Conservation (phyloP, 2,888 invertebrate genomes). For the Molorchus minor region DNA sequence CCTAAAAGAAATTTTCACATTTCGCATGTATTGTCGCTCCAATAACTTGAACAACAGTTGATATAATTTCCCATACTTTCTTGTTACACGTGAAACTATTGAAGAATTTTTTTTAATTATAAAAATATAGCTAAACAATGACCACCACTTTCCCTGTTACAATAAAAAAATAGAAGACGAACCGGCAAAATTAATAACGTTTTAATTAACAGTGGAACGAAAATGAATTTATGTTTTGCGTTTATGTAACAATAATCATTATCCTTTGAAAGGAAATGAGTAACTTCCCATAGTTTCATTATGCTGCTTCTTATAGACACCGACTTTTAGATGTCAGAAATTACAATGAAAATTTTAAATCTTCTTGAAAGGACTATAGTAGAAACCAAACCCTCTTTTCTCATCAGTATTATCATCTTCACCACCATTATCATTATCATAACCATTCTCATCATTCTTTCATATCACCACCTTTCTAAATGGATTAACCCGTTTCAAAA, state of each 20-base stretch:
- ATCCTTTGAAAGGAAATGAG: constrained; percentile 1
- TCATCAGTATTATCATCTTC: too few relatives aligned
- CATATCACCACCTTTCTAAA: too few relatives aligned
- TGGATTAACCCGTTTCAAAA: too few relatives aligned
- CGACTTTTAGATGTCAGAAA: too few relatives aligned
- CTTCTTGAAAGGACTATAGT: too few relatives aligned
- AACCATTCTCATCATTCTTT: too few relatives aligned
- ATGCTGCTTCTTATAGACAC: not conserved
- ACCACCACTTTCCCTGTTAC: constrained; percentile 25
- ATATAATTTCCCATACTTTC: constrained; percentile 32
- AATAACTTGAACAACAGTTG: constrained; percentile 8
- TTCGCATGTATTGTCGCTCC: constrained; percentile 19
- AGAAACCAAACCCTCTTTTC: too few relatives aligned
- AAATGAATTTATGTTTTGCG: not conserved
- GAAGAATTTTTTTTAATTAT: constrained; percentile 19
- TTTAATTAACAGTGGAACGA: constrained; percentile 9
- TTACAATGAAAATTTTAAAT: too few relatives aligned
- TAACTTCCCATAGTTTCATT: not conserved
- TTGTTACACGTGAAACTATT: constrained; percentile 28
- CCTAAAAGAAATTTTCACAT: constrained; percentile 14
- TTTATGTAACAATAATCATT: not conserved
- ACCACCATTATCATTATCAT: too few relatives aligned
- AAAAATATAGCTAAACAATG: constrained; percentile 17
- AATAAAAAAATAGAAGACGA: constrained; percentile 15
- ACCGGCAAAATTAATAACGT: not conserved